phyloP scores from a whole-genome alignment of 2,113 vertebrate species.

The Spea multiplicata region DNA sequence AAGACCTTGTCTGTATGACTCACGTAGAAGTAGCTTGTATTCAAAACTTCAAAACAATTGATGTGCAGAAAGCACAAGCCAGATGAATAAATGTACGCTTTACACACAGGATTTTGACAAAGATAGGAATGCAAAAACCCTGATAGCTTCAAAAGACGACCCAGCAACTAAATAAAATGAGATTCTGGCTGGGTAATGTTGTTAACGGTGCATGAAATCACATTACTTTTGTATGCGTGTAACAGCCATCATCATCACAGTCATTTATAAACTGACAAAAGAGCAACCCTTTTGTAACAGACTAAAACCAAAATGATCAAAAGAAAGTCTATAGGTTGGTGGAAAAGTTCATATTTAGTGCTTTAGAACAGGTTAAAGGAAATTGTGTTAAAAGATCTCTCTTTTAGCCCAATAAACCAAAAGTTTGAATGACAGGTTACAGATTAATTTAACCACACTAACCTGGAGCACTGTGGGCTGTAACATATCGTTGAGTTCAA shows the following conservation, averaged over 20 bases:
- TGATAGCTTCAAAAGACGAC: neutral
- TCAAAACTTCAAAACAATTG: no score
- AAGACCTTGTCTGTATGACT: no score
- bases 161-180: neutral
- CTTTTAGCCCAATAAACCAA: neutral
- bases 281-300: no score
- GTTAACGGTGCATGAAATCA: conserved; percentile 24
- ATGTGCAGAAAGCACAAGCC: no score
- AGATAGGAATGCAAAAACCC: neutral
- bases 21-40: no score
- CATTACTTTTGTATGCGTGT: neutral
- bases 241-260: neutral
- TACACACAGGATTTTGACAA: neutral
- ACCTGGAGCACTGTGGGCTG: conserved; percentile 79
- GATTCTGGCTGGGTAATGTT: conserved; percentile 13
- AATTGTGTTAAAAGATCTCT: neutral
- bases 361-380: neutral
- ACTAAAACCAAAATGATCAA: no score
- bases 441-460: conserved; percentile 42
- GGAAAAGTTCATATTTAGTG: neutral
- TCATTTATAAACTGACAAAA: neutral
- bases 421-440: neutral
- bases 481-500: conserved; percentile 67
- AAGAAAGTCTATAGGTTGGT: no score
- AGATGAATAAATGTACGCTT: neutral